Conservation (phyloP, 2,888 invertebrate genomes). For the Netelia fuscicornis region DNA sequence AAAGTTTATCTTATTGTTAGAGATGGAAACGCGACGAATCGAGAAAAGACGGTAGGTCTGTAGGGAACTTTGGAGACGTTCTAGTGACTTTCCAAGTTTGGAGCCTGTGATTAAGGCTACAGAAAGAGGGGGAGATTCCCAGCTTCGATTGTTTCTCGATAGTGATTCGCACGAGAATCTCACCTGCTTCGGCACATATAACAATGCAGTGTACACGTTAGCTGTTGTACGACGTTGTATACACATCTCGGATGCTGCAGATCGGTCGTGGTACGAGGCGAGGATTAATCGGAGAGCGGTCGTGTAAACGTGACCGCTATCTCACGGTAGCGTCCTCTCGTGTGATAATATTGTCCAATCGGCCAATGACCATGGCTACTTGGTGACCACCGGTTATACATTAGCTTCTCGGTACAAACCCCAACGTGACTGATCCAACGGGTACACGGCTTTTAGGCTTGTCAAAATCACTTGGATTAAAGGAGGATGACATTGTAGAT, state of each 20-base stretch:
- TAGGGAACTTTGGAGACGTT: conserved; percentile 8
- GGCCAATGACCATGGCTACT: conserved; percentile 41
- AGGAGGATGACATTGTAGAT: conserved; percentile 32
- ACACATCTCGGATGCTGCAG: conserved; percentile 11
- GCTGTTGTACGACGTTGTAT: conserved; percentile 33
- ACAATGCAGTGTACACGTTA: conserved; percentile 27
- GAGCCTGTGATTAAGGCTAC: background rate
- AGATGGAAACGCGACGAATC: background rate
- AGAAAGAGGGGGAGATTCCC: background rate
- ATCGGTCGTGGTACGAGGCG: background rate
- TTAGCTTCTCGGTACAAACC: background rate
- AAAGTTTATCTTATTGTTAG: background rate
- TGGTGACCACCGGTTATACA: background rate
- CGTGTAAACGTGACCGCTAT: conserved; percentile 58
- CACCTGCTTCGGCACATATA: background rate
- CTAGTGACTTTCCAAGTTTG: background rate
- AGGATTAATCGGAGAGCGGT: conserved; percentile 38
- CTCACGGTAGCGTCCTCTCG: conserved; percentile 29
- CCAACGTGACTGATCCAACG: conserved; percentile 43
- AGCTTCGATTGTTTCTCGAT: conserved; percentile 12
- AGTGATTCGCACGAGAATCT: conserved; percentile 8
- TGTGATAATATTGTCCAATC: conserved; percentile 53
- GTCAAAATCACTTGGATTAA: conserved; percentile 47
- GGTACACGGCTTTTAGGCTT: conserved; percentile 47
- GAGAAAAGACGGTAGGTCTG: background rate